phyloP scores from a whole-genome alignment of 2,797 vertebrate genomes.

The Scomberomorus guttatus region DNA sequence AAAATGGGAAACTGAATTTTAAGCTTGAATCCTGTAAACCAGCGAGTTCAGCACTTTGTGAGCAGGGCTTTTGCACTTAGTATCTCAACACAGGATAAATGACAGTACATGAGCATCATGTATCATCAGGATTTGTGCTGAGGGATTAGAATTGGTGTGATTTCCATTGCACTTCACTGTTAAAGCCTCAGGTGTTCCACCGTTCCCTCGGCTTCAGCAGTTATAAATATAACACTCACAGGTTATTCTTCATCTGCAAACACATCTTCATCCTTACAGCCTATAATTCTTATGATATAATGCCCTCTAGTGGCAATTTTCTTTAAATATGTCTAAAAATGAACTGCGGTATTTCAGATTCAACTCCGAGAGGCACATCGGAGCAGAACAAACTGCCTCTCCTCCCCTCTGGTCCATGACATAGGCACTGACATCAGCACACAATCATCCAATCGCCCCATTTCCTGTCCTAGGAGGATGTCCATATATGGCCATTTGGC shows the following conservation, averaged over 20 bases:
- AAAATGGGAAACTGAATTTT: slow-evolving; percentile 20
- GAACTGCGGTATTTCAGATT: slow-evolving; percentile 46
- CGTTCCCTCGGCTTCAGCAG: slow-evolving; percentile 24
- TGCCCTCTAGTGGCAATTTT: slow-evolving; percentile 76
- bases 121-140: slow-evolving; percentile 11
- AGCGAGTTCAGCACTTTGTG: slow-evolving; percentile 28
- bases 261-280: not conserved
- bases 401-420: slow-evolving; percentile 47
- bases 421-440: slow-evolving; percentile 62
- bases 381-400: slow-evolving; percentile 38
- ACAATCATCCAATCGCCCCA: slow-evolving; percentile 39
- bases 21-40: slow-evolving; percentile 18
- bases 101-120: not conserved
- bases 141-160: not conserved
- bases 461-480: slow-evolving; percentile 61
- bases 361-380: slow-evolving; percentile 44
- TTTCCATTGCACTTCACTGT: slow-evolving; percentile 50
- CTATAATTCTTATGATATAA: slow-evolving; percentile 59
- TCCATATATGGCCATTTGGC: slow-evolving; percentile 63
- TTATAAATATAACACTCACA: slow-evolving; percentile 37
- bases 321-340: slow-evolving; percentile 32
- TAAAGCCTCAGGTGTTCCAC: slow-evolving; percentile 26
- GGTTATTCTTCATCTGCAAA: slow-evolving; percentile 35
- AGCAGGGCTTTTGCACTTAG: slow-evolving; percentile 12
- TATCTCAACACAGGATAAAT: slow-evolving; percentile 21